These are phyloP conservation scores for Tubulanus polymorphus DNA, from an alignment of 2,888 invertebrate species.

Conservation along the genomic window DNA sequence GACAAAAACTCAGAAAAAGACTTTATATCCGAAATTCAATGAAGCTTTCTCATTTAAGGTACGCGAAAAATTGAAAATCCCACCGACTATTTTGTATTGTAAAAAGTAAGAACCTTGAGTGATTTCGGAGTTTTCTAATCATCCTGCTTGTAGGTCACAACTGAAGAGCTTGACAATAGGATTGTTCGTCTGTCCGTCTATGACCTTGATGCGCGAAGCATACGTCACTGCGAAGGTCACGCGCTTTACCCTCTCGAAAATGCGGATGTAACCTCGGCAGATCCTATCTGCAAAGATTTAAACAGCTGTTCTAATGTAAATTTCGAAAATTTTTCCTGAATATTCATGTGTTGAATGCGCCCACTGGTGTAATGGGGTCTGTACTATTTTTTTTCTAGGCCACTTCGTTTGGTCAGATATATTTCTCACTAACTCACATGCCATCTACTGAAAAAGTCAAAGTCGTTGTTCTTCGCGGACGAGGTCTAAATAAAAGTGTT, in stretches of 20 bases:
- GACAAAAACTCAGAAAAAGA: slow-evolving; percentile 42
- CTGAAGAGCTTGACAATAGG: slow-evolving; percentile 30
- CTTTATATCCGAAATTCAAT: slow-evolving; percentile 44
- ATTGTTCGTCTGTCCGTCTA: slow-evolving; percentile 48
- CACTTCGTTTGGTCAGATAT: slow-evolving; percentile 34
- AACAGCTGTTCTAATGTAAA: too few species aligned
- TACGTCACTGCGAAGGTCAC: slow-evolving; percentile 51
- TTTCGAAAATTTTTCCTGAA: too few species aligned
- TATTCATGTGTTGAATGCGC: too few species aligned
- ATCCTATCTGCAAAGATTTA: slow-evolving; percentile 36
- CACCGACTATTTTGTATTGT: too few species aligned
- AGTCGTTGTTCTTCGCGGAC: slow-evolving; percentile 28
- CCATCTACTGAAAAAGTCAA: slow-evolving; percentile 37
- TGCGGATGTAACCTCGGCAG: slow-evolving; percentile 38
- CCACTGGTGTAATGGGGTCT: too few species aligned
- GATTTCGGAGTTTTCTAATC: too few species aligned
- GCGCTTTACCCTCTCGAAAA: slow-evolving; percentile 41
- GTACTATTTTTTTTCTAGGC: too few species aligned
- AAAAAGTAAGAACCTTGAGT: too few species aligned
- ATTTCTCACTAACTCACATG: slow-evolving; percentile 34
- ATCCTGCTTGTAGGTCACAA: slow-evolving; percentile 23
- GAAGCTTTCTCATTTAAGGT: slow-evolving; percentile 46
- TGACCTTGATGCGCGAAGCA: slow-evolving; percentile 49
- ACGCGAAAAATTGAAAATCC: background rate
- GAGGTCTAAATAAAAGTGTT: too few species aligned